Evolutionary conservation across 2,797 vertebrate genomes (phyloP).

Genomic region (Ambastaia sidthimunki): DNA sequence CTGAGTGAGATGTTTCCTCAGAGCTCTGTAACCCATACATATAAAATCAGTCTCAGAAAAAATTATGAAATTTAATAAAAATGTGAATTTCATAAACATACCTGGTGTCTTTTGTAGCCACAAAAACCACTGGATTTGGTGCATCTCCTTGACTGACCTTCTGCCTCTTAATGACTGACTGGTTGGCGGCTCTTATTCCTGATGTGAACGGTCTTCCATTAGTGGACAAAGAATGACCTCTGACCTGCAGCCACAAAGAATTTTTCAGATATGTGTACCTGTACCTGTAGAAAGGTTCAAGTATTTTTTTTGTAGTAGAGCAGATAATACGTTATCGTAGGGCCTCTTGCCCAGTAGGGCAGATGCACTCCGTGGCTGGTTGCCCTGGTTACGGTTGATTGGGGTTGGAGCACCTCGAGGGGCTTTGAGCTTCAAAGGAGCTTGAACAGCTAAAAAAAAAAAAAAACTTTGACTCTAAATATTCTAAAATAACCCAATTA

Average conservation of each 20-base stretch:
- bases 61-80: neutral
- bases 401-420: slow-evolving; percentile 90
- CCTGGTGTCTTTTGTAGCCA: slow-evolving; percentile 96
- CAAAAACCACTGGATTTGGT: slow-evolving; percentile 94
- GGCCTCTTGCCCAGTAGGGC: slow-evolving; percentile 87
- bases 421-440: slow-evolving; percentile 90
- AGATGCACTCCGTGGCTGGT: slow-evolving; percentile 83
- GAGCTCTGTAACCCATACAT: slow-evolving; percentile 75
- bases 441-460: slow-evolving; percentile 81
- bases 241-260: slow-evolving; percentile 72
- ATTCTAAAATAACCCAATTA: neutral
- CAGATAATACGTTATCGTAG: slow-evolving; percentile 79
- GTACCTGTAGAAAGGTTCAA: neutral
- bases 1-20: slow-evolving; percentile 91
- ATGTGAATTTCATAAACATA: slow-evolving; percentile 56
- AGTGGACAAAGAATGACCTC: slow-evolving; percentile 86
- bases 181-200: slow-evolving; percentile 87
- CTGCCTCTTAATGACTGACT: slow-evolving; percentile 91
- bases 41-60: neutral
- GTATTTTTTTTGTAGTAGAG: neutral
- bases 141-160: slow-evolving; percentile 93
- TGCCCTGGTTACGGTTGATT: slow-evolving; percentile 93
- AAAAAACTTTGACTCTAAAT: neutral
- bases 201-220: slow-evolving; percentile 89
- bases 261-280: neutral